Conservation (phyloP, 2,113 vertebrate species). For the Gallinago paraguaiae region DNA sequence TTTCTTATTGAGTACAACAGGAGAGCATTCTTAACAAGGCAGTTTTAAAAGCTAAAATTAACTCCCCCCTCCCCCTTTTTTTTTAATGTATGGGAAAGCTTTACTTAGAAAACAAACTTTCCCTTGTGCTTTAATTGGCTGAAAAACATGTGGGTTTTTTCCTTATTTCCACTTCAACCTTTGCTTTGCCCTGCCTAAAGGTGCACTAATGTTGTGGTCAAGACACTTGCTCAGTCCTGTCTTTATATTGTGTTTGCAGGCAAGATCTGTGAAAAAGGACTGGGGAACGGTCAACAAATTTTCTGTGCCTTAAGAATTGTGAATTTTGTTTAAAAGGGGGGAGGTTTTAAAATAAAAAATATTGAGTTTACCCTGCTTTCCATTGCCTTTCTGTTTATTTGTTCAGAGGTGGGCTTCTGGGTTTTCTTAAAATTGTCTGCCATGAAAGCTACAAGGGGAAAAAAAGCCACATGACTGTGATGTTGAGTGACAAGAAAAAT, state of each 20-base stretch:
- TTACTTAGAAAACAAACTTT: background rate
- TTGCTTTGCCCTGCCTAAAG: conserved; percentile 15
- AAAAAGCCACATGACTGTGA: background rate
- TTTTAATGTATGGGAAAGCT: background rate
- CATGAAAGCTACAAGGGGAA: background rate
- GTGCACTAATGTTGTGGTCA: background rate
- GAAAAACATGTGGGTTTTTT: background rate
- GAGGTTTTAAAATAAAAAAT: background rate
- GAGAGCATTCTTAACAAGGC: background rate
- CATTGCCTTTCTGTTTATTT: background rate
- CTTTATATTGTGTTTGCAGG: background rate
- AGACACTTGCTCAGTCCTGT: conserved; percentile 5
- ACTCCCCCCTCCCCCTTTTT: too few relatives aligned
- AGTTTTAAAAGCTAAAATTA: background rate
- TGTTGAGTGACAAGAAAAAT: background rate
- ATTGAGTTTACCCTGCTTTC: background rate
- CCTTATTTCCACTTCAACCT: background rate
- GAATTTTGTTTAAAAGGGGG: background rate
- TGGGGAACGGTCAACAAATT: background rate
- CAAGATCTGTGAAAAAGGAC: background rate
- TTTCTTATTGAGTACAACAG: background rate
- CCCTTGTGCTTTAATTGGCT: background rate
- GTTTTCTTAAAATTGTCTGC: background rate
- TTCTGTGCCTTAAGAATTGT: accelerated
- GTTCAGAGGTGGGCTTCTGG: background rate